phyloP scores from a whole-genome alignment of 2,888 invertebrate genomes.

The Yponomeuta plumbellus region DNA sequence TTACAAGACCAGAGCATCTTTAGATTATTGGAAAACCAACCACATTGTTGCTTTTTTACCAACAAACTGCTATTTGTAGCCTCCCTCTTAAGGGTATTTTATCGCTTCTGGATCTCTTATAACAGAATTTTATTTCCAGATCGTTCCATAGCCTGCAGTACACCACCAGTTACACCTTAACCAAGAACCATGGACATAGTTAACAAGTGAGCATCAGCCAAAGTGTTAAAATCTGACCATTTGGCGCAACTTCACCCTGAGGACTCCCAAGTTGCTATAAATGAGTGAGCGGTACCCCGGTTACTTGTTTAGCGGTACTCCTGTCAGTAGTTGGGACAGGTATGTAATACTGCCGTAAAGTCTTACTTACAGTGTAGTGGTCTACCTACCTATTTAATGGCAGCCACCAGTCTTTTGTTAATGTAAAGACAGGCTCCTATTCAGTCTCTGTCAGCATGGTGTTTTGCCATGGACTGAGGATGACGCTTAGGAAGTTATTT shows the following conservation, averaged over 20 bases:
- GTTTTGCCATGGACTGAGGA: too few relatives aligned
- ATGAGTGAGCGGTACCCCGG: slow-evolving; percentile 70
- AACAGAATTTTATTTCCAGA: neutral
- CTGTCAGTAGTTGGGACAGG: slow-evolving; percentile 67
- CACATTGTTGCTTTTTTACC: too few relatives aligned
- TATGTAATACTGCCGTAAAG: neutral
- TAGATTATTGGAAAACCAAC: too few relatives aligned
- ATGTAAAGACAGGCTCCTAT: too few relatives aligned
- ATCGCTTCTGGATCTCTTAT: too few relatives aligned
- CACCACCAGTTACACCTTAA: neutral
- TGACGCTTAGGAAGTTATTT: too few relatives aligned
- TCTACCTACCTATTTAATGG: too few relatives aligned
- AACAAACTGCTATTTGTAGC: too few relatives aligned
- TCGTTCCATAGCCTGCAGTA: neutral
- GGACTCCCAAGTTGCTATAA: slow-evolving; percentile 17
- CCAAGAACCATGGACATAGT: neutral
- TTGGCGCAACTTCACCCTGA: neutral
- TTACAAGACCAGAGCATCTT: too few relatives aligned
- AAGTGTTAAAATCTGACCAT: neutral
- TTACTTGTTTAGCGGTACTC: slow-evolving; percentile 65
- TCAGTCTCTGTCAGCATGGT: too few relatives aligned
- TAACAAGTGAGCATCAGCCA: neutral
- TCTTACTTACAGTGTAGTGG: neutral
- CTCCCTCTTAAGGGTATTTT: too few relatives aligned
- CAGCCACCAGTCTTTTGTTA: too few relatives aligned